Conservation (phyloP, 2,113 vertebrate species). For the Hemibagrus wyckioides region DNA sequence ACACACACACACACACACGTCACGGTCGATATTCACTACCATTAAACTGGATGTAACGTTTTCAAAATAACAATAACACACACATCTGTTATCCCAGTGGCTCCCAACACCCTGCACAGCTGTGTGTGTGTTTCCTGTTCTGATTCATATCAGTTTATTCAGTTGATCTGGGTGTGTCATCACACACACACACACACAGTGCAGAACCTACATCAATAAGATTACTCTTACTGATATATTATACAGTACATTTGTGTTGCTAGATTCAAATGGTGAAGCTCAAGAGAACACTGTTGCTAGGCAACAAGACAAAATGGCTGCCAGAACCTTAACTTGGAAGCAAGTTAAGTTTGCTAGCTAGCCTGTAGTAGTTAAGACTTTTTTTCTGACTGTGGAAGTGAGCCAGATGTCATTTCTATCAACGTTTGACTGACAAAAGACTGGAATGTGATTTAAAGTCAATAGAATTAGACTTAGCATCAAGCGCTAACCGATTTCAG, state of each 20-base stretch:
- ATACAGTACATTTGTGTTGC: neutral
- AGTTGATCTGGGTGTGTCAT: neutral
- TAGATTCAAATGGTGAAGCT: neutral
- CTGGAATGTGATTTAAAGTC: neutral
- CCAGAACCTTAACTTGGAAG: neutral
- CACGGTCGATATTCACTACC: neutral
- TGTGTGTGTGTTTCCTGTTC: neutral
- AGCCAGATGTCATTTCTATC: neutral
- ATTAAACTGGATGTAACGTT: neutral
- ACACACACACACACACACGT: neutral
- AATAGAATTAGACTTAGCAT: neutral
- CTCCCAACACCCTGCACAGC: neutral
- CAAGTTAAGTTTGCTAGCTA: slow-evolving; percentile 4
- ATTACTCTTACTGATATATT: neutral
- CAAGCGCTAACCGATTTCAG: neutral
- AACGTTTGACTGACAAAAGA: neutral
- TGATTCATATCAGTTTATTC: slow-evolving; percentile 3
- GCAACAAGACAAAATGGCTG: slow-evolving; percentile 6
- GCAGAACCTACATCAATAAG: neutral
- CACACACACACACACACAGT: neutral
- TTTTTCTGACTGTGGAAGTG: neutral
- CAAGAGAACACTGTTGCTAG: neutral
- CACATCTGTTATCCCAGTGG: neutral
- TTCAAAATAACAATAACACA: neutral
- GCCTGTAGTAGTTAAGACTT: neutral